These are phyloP conservation scores for Prinia subflava DNA, from an alignment of 2,113 vertebrate genomes.

Conservation along the genomic window DNA sequence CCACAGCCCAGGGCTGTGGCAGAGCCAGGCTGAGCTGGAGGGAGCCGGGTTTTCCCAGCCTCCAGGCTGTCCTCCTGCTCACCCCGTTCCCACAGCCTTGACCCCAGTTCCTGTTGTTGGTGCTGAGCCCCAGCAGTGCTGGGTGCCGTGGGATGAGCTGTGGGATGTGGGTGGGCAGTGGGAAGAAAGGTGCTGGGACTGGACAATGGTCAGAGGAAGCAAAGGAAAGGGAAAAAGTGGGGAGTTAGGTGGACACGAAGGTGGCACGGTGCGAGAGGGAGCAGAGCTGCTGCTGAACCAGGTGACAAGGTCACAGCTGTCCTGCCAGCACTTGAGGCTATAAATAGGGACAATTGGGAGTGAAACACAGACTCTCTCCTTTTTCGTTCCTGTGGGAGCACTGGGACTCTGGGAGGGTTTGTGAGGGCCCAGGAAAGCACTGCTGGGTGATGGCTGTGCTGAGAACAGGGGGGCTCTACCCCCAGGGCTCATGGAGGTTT, in stretches of 20 bases:
- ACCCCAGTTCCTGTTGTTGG: background rate
- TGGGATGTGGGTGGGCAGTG: background rate
- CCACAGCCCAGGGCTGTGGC: background rate
- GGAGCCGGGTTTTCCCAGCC: background rate
- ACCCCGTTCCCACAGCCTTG: fast-evolving
- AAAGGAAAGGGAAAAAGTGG: background rate
- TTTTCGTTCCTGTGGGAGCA: background rate
- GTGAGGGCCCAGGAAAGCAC: background rate
- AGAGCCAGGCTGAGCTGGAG: background rate
- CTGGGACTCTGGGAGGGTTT: background rate
- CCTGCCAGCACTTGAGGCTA: slow-evolving; percentile 7
- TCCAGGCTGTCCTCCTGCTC: background rate
- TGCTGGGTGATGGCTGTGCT: background rate
- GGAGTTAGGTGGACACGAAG: background rate
- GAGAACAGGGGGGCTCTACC: background rate
- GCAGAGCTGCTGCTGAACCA: background rate
- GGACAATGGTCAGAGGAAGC: background rate
- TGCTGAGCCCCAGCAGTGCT: fast-evolving
- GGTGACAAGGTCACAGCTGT: background rate
- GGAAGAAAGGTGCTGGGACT: background rate
- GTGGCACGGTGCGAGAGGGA: background rate
- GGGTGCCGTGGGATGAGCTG: background rate
- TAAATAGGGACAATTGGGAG: slow-evolving; percentile 54
- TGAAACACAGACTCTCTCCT: background rate
- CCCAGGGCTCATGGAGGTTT: background rate